Evolutionary conservation across 2,113 vertebrate species (phyloP).

Genomic region (Acinonyx jubatus): DNA sequence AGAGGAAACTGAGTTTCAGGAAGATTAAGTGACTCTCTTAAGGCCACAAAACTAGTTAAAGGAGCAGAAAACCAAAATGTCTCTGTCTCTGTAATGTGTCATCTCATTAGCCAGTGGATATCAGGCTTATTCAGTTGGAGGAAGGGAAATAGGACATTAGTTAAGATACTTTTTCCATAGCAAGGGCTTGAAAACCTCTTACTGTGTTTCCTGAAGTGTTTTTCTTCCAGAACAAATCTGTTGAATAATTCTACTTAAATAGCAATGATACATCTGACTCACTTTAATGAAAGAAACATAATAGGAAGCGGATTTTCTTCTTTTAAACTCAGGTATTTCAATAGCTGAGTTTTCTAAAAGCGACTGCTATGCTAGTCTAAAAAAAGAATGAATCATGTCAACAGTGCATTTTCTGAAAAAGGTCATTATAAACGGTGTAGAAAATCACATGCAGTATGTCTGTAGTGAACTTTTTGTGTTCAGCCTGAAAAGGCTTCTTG

Average conservation of each 20-base stretch:
- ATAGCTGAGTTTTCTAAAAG: slow-evolving; percentile 32
- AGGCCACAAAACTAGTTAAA: background rate
- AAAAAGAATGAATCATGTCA: slow-evolving; percentile 13
- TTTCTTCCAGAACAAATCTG: slow-evolving; percentile 34
- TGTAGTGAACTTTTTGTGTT: background rate
- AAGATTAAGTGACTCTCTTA: background rate
- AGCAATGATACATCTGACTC: background rate
- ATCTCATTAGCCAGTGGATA: background rate
- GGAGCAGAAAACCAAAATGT: background rate
- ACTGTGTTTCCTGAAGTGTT: background rate
- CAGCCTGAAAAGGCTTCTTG: background rate
- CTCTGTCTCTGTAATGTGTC: background rate
- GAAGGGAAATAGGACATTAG: background rate
- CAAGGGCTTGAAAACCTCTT: background rate
- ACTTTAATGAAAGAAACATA: slow-evolving; percentile 28
- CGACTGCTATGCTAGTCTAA: background rate
- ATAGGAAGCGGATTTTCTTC: slow-evolving; percentile 6
- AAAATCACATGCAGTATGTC: background rate
- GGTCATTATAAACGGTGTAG: background rate
- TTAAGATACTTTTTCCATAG: background rate
- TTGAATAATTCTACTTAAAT: slow-evolving; percentile 39
- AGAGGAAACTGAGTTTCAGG: background rate
- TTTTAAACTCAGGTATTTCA: slow-evolving; percentile 53
- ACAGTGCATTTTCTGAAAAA: slow-evolving; percentile 32
- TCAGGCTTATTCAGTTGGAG: background rate